Evolutionary conservation across 1,140 invertebrate genomes (phyloP).

Genomic region (Asbolus verrucosus): DNA sequence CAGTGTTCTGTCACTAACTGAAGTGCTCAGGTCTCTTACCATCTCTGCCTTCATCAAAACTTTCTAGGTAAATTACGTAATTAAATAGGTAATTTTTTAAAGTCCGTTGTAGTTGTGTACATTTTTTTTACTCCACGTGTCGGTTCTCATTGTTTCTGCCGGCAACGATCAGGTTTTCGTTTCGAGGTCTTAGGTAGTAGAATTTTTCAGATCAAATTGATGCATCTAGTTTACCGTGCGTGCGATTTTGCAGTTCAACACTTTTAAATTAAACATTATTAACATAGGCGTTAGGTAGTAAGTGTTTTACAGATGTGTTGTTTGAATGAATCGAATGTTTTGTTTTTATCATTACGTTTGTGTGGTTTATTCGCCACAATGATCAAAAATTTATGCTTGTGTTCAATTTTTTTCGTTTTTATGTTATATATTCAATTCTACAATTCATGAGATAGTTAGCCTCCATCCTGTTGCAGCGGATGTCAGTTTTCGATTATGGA

Average conservation of each 20-base stretch:
- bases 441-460: conserved; percentile 12
- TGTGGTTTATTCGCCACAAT: not conserved
- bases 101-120: not conserved
- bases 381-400: conserved; percentile 11
- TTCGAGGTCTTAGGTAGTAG: too few species aligned
- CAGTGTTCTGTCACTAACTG: conserved; percentile 50
- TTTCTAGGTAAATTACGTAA: conserved; percentile 47
- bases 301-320: conserved; percentile 52
- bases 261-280: not conserved
- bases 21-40: conserved; percentile 56
- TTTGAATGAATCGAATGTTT: conserved; percentile 43
- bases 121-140: conserved; percentile 14
- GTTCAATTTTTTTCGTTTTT: not conserved
- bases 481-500: conserved; percentile 22
- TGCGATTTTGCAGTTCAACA: too few species aligned
- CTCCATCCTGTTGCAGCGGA: not conserved
- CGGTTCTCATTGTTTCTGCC: not conserved
- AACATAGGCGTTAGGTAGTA: conserved; percentile 37
- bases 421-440: conserved; percentile 7
- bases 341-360: conserved; percentile 21
- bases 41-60: conserved; percentile 54
- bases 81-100: conserved; percentile 48
- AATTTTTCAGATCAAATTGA: too few species aligned
- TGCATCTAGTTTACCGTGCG: too few species aligned
- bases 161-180: too few species aligned